Conservation (phyloP, 92 coral and sea anemone genomes). For the Palythoa caribaeorum region DNA sequence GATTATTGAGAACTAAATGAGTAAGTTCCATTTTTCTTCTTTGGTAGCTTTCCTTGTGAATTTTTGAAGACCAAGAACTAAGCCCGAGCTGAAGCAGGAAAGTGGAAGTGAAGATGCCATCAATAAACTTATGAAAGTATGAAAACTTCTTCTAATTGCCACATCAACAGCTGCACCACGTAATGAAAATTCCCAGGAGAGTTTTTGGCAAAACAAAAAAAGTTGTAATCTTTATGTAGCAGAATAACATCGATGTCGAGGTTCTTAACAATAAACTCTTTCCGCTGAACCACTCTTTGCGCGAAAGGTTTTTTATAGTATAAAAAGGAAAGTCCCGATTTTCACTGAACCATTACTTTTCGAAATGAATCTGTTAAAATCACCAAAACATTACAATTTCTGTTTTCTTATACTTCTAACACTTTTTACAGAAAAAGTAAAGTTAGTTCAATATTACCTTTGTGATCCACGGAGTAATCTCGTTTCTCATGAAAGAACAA, state of each 20-base stretch:
- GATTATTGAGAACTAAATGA: background rate
- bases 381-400: background rate
- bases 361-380: background rate
- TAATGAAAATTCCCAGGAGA: slow-evolving; percentile 26
- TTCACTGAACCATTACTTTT: background rate
- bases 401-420: background rate
- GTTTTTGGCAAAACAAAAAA: background rate
- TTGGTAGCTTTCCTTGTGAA: background rate
- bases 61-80: background rate
- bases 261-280: background rate
- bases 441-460: background rate
- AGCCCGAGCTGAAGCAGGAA: background rate
- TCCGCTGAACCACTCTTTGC: background rate
- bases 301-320: background rate
- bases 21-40: background rate
- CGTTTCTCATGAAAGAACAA: background rate
- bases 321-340: background rate
- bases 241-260: background rate
- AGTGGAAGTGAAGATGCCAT: background rate
- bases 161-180: slow-evolving; percentile 20
- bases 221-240: background rate
- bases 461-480: background rate
- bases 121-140: background rate
- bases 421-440: background rate
- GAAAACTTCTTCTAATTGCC: background rate